Evolutionary conservation across 2,888 invertebrate species (phyloP).

Genomic region (Nephrocerus scutellatus): DNA sequence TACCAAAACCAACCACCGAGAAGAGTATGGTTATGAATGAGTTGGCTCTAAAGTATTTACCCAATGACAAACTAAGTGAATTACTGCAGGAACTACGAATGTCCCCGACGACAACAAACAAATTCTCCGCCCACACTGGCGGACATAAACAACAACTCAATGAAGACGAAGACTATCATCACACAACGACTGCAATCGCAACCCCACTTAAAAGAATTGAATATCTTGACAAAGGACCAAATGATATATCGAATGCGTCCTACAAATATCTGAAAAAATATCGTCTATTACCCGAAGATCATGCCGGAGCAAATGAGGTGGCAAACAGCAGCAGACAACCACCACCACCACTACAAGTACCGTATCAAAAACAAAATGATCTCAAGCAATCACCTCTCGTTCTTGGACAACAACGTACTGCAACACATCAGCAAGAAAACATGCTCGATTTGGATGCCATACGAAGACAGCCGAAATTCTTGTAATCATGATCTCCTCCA

Average conservation of each 20-base stretch:
- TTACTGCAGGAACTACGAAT: constrained; percentile 33
- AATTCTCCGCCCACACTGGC: constrained; percentile 14
- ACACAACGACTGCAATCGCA: too few relatives aligned
- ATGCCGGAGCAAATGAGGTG: constrained; percentile 21
- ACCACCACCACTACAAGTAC: constrained; percentile 6
- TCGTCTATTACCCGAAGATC: constrained; percentile 36
- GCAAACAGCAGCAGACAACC: constrained; percentile 3
- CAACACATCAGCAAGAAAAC: constrained; percentile 17
- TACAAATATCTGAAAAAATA: constrained; percentile 43
- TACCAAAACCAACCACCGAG: constrained; percentile 33
- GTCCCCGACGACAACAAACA: constrained; percentile 17
- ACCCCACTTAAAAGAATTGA: constrained; percentile 29
- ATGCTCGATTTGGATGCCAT: constrained; percentile 39
- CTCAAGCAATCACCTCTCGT: constrained; percentile 16
- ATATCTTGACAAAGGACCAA: constrained; percentile 31
- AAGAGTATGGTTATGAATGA: constrained; percentile 43
- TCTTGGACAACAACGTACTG: constrained; percentile 14
- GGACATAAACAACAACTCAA: neutral
- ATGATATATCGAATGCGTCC: constrained; percentile 40
- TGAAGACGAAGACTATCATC: too few relatives aligned
- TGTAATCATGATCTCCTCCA: constrained; percentile 21
- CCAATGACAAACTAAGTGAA: constrained; percentile 36
- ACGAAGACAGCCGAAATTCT: constrained; percentile 38
- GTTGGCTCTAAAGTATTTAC: constrained; percentile 40
- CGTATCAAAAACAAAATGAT: constrained; percentile 13